These are phyloP conservation scores for Scaptomyza pallida DNA, from an alignment of 1,140 invertebrate genomes.

Conservation along the genomic window DNA sequence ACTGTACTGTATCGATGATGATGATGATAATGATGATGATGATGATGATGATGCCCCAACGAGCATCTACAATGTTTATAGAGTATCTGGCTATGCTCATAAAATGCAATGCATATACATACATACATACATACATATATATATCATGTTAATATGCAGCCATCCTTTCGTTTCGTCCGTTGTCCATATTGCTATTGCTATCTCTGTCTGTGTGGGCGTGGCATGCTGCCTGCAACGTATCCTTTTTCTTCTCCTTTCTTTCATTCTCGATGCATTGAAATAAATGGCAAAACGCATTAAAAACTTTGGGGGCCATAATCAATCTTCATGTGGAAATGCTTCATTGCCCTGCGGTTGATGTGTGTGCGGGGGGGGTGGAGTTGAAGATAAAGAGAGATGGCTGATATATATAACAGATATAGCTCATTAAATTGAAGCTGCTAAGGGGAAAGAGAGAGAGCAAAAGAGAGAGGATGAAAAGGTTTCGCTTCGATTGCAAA, in stretches of 20 bases:
- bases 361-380: constrained; percentile 2
- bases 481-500: constrained; percentile 39
- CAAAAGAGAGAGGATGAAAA: constrained; percentile 1
- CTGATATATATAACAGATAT: not conserved
- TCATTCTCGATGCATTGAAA: constrained; percentile 65
- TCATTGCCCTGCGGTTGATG: constrained; percentile 46
- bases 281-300: constrained; percentile 57
- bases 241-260: constrained; percentile 54
- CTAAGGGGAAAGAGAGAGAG: not conserved
- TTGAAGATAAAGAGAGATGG: not conserved
- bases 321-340: constrained; percentile 72
- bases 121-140: no score
- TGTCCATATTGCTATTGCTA: not conserved
- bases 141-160: constrained; percentile 31
- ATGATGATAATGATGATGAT: no score
- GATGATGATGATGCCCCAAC: no score
- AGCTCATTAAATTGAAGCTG: not conserved
- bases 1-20: constrained; percentile 13
- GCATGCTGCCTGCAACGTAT: constrained; percentile 24
- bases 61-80: no score
- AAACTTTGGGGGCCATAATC: constrained; percentile 72
- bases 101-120: constrained; percentile 39
- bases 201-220: not conserved
- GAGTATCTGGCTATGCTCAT: constrained; percentile 14
- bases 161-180: no score